phyloP scores from a whole-genome alignment of 2,797 vertebrate genomes.

The Micropoecilia bifurca region DNA sequence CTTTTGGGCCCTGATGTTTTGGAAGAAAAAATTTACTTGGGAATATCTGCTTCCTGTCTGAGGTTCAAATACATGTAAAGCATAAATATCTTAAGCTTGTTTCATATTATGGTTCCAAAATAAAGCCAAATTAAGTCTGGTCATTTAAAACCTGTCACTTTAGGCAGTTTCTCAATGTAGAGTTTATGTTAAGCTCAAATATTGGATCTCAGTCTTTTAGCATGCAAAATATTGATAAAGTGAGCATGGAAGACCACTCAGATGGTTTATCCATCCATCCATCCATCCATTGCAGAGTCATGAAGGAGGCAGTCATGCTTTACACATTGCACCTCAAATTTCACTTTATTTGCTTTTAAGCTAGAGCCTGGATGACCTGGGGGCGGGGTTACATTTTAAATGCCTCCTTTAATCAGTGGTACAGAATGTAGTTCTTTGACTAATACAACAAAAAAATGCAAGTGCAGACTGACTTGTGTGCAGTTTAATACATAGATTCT shows the following conservation, averaged over 20 bases:
- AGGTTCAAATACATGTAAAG: not conserved
- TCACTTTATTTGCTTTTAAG: not conserved
- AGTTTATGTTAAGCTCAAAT: not conserved
- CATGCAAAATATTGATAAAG: not conserved
- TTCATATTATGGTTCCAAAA: not conserved
- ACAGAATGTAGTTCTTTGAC: not conserved
- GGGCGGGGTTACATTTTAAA: not conserved
- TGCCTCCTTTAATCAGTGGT: not conserved
- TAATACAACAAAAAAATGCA: not conserved
- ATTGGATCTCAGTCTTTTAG: not conserved
- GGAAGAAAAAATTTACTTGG: not conserved
- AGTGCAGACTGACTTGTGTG: not conserved
- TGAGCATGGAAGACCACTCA: not conserved
- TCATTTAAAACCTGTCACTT: not conserved
- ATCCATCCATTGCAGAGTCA: no score
- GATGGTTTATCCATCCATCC: not conserved
- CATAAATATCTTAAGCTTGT: not conserved
- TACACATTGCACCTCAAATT: not conserved
- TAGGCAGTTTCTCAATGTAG: not conserved
- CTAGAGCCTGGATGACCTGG: not conserved
- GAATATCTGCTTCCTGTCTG: not conserved
- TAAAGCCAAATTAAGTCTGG: not conserved
- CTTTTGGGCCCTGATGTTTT: not conserved
- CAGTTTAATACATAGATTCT: constrained; percentile 23
- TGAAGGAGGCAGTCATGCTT: not conserved